Conservation (phyloP, 2,888 invertebrate species). For the Arctia plantaginis region DNA sequence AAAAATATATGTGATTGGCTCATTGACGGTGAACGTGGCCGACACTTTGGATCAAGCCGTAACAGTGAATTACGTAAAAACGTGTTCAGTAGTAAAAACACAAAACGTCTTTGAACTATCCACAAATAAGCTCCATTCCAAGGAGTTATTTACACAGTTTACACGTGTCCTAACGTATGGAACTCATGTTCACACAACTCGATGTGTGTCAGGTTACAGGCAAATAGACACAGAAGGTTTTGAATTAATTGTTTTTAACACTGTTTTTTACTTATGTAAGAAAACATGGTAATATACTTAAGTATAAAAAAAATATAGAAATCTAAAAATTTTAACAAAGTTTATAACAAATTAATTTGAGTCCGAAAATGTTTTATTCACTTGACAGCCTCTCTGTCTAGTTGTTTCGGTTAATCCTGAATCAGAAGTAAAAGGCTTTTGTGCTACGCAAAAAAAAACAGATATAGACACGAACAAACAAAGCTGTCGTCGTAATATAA, state of each 20-base stretch:
- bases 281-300: too few species aligned
- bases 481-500: too few species aligned
- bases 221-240: background rate
- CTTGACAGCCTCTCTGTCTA: too few species aligned
- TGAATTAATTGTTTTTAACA: background rate
- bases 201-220: background rate
- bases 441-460: too few species aligned
- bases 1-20: background rate
- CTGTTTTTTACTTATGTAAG: background rate
- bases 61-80: conserved; percentile 11
- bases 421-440: too few species aligned
- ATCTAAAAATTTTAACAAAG: too few species aligned
- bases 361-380: too few species aligned
- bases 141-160: conserved; percentile 18
- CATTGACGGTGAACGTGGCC: background rate
- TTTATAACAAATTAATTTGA: too few species aligned
- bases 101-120: conserved; percentile 23
- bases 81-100: conserved; percentile 21
- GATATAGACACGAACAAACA: too few species aligned
- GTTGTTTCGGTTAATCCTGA: too few species aligned
- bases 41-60: background rate
- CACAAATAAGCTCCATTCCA: conserved; percentile 16
- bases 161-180: conserved; percentile 10
- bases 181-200: conserved; percentile 2
- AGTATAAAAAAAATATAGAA: too few species aligned